phyloP scores from a whole-genome alignment of 2,113 vertebrate species.

The Thermophis baileyi region DNA sequence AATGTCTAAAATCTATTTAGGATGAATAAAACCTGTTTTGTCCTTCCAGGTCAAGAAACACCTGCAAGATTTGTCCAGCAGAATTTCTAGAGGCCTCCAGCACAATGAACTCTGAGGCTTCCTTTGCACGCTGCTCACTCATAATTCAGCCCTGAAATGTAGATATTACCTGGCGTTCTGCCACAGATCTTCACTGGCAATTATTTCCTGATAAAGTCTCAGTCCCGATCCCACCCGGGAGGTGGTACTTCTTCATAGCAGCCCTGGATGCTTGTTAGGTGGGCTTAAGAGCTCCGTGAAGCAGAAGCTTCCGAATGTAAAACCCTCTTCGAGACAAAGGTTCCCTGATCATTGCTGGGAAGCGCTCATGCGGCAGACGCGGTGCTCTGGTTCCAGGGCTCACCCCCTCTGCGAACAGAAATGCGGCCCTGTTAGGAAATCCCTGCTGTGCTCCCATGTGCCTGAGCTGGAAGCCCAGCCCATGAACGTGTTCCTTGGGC shows the following conservation, averaged over 20 bases:
- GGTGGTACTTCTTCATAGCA: no score
- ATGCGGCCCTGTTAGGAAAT: not conserved
- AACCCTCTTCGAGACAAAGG: no score
- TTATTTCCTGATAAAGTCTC: not conserved
- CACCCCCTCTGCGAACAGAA: not conserved
- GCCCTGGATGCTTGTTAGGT: not conserved
- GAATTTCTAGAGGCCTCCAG: constrained; percentile 84
- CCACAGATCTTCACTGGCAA: no score
- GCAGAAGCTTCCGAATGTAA: not conserved
- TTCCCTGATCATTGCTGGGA: not conserved
- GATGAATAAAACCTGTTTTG: not conserved
- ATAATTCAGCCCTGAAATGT: not conserved
- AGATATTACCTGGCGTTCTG: not conserved
- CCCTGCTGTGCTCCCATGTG: not conserved
- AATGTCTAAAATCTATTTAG: not conserved
- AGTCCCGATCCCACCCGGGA: not conserved
- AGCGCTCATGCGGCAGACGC: fast-evolving
- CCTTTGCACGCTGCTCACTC: not conserved
- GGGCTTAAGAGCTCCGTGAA: not conserved
- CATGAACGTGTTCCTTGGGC: not conserved
- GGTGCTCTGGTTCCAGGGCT: not conserved
- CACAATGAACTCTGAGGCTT: constrained; percentile 89
- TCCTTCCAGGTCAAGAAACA: constrained; percentile 92
- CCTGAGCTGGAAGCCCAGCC: not conserved
- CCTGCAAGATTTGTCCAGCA: constrained; percentile 86